Base-by-base conservation (phyloP, 1,140 invertebrate genomes). In the Eciton burchellii region DNA sequence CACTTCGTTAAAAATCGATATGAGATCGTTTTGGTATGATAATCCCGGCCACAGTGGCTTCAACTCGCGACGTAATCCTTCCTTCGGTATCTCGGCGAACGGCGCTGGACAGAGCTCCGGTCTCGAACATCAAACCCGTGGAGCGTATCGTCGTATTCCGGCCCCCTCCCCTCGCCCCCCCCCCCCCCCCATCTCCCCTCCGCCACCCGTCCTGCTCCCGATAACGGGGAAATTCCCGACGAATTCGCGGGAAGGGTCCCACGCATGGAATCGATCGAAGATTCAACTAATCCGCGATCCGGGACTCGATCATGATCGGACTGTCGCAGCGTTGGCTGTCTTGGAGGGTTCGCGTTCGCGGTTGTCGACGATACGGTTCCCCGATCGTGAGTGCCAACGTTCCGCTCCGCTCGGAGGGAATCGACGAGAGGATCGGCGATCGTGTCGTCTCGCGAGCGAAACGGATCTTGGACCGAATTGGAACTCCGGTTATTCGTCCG, bases 1-100 rank as follows among this genome's bases (percentile, higher is more conserved):
- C 89, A 88, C 89, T 92, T 92, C 82, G 92, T 92, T 86, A 90
- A 91, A 91, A 91, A 91, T 93, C 90, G 89, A 93, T 90, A 93
- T 93, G 93, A 93, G 93, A 93, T 94, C 92, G 92, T 92, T 94
- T 92, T 92, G 92, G 92, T 93, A 93, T 91, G 88, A 91, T 88
- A 89, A 92, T 93, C 92, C 91, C 92, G 92, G 92, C 91, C 89
- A 91, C 84, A 35, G 35, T 83, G 63, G 77, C 83, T 91, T 91
- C 83, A 68, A 66, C 49, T 82, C 88, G 88, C 91, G 89, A 90
- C 63, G 60, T 56, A 83, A 59, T 79, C 63, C 68, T 68, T 43
- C 16, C 77, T 68, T 65, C 83, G 47, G 47, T 70, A 82, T 85
- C 84, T 85, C 77, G 63, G 74, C 83, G 57, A 85, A 84, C 83